Evolutionary conservation across 1,140 invertebrate species (phyloP), one percentile per base, ranked within the genome.

Genomic region (Drosophila bifasciata): DNA sequence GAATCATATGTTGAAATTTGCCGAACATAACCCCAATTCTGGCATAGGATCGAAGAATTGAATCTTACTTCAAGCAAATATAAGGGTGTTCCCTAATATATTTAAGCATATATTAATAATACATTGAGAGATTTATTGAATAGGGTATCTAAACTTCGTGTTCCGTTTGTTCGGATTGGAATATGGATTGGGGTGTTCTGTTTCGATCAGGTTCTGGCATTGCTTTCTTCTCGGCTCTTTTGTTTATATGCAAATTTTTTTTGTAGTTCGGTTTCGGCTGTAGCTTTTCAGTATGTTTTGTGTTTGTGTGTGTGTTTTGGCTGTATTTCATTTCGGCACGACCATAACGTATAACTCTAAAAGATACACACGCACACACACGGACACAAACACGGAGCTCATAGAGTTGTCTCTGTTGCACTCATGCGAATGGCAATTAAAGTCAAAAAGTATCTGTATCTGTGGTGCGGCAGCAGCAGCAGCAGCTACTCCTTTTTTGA

Each of bases 161-260:
- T 67, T 52, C 60, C 52, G 51, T 64, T 66, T 21, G 39, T 55
- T 36, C 36, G 40, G 40, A 51, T 55, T 52, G 43, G 41, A 44
- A 11, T 41, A 40, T 25, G 28, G 16, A 51, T 17, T 23, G 28
- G 43, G 44, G 40, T 40, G 50, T 50, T 16, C 52, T 51, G 70
- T 36, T 36, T 36, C 32, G 73, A 76, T 67, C 73, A 75, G 70
- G 71, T 75, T 75, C 71, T 75, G 64, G 49, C 49, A 19, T 68
- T 28, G 43, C 46, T 51, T 48, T 66, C 76, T 80, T 50, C 46
- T 51, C 19, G 73, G 19, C 74, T 76, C 81, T 86, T 84, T 86
- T 86, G 81, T 86, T 86, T 86, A 86, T 86, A 86, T 86, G 81
- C 83, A 86, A 86, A 86, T 86, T 86, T 86, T 58, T 63, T 68